These are phyloP conservation scores for Lepidonotus clava DNA, from an alignment of 2,888 invertebrate genomes.

Conservation along the genomic window DNA sequence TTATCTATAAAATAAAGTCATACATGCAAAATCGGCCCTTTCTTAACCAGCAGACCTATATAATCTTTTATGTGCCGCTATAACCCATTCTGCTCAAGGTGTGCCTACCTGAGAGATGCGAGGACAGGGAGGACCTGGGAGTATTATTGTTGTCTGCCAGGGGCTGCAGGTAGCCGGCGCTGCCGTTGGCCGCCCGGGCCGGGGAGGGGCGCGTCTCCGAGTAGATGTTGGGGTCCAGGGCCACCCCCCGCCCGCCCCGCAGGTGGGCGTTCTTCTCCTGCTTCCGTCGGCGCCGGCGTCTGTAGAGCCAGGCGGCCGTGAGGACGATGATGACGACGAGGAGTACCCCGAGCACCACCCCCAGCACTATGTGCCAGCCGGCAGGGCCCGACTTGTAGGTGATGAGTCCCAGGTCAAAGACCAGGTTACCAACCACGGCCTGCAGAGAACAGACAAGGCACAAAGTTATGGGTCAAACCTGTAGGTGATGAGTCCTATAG, in stretches of 20 bases:
- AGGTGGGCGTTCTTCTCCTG: slow-evolving; percentile 14
- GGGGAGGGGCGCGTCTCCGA: background rate
- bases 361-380: background rate
- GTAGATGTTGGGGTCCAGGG: slow-evolving; percentile 1
- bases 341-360: background rate
- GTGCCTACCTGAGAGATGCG: slow-evolving; percentile 11
- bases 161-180: slow-evolving; percentile 39
- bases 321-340: slow-evolving; percentile 13
- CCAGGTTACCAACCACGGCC: slow-evolving; percentile 41
- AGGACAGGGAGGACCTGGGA: slow-evolving; percentile 5
- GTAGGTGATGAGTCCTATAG: too few species aligned
- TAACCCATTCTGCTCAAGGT: background rate
- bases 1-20: too few species aligned
- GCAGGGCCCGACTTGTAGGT: background rate
- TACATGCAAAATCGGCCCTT: too few species aligned
- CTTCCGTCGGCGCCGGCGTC: background rate
- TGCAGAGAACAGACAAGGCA: background rate
- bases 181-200: too few species aligned
- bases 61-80: too few species aligned
- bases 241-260: background rate
- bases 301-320: background rate
- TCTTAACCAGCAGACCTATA: too few species aligned
- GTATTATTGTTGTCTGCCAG: background rate
- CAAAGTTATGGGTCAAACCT: too few species aligned
- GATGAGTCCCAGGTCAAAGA: slow-evolving; percentile 7